These are phyloP conservation scores for Penaeus japonicus DNA, from an alignment of 1,140 invertebrate genomes.

Conservation along the genomic window DNA sequence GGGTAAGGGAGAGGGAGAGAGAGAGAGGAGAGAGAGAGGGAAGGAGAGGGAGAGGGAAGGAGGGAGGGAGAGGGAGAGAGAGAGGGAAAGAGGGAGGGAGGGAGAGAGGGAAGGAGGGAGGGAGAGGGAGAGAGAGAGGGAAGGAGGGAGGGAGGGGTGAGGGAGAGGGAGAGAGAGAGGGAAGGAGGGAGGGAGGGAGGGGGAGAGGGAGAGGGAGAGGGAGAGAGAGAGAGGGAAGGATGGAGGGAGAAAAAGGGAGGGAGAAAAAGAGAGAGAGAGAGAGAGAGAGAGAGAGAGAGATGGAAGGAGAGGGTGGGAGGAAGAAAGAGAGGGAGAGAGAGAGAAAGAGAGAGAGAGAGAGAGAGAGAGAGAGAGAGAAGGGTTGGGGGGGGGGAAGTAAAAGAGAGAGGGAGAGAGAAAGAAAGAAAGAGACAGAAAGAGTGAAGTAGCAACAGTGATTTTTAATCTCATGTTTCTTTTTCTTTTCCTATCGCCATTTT, in stretches of 20 bases:
- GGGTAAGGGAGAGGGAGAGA: no score
- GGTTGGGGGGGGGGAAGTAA: not conserved
- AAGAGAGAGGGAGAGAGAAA: not conserved
- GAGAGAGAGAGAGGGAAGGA: not conserved
- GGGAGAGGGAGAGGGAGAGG: not conserved
- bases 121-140: not conserved
- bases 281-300: not conserved
- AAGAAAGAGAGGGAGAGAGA: not conserved
- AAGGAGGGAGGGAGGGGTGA: slow-evolving; percentile 78
- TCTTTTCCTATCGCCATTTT: no score
- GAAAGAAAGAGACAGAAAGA: not conserved
- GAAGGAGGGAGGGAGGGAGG: not conserved
- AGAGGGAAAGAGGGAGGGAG: not conserved
- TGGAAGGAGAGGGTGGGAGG: not conserved
- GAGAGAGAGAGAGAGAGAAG: not conserved
- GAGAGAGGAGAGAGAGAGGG: not conserved
- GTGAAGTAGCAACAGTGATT: not conserved
- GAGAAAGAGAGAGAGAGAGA: not conserved
- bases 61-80: not conserved
- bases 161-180: slow-evolving; percentile 73
- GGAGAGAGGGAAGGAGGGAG: not conserved
- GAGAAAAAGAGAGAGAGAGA: no score
- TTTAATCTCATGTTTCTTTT: not conserved
- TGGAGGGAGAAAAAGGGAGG: not conserved
- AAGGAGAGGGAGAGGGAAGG: not conserved